phyloP scores from a whole-genome alignment of 2,888 invertebrate species.

The Campaea margaritaria region DNA sequence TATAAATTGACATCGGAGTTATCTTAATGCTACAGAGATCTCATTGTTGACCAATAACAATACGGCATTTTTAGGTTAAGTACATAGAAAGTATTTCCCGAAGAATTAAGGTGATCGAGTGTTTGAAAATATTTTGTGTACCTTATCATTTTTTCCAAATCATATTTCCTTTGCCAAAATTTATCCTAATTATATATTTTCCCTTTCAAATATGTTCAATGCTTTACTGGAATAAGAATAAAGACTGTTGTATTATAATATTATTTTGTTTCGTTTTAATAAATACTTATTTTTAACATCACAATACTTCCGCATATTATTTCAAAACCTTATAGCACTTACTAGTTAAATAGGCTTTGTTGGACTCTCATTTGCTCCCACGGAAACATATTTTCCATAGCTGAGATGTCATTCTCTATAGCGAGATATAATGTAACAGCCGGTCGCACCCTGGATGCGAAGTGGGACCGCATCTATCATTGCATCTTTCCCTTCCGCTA shows the following conservation, averaged over 20 bases:
- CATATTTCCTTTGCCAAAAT: constrained; percentile 65
- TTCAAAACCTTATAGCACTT: constrained; percentile 28
- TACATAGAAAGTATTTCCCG: constrained; percentile 64
- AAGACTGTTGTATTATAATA: constrained; percentile 85
- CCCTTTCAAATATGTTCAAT: constrained; percentile 71
- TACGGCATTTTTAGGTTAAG: constrained; percentile 84
- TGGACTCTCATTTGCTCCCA: no score
- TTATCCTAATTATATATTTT: constrained; percentile 69
- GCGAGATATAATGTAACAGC: no score
- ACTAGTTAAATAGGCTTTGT: neutral
- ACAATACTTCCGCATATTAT: constrained; percentile 52
- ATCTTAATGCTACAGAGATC: constrained; percentile 81
- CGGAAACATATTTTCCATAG: no score
- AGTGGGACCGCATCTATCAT: no score
- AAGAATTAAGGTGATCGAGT: constrained; percentile 47
- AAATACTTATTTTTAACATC: constrained; percentile 73
- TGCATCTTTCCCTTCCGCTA: no score
- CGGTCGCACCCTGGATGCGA: no score
- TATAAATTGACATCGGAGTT: constrained; percentile 72
- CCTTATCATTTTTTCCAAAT: constrained; percentile 54
- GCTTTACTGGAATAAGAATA: constrained; percentile 83
- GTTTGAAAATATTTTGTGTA: constrained; percentile 52
- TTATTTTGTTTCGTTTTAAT: constrained; percentile 75
- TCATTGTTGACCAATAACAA: constrained; percentile 85
- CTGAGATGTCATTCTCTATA: no score